A percentile compares a stretch with the other conserved stretches of the same genome.
Evolutionary conservation across 2,797 vertebrate species (phyloP).

Genomic region (Xerus rutilus): DNA sequence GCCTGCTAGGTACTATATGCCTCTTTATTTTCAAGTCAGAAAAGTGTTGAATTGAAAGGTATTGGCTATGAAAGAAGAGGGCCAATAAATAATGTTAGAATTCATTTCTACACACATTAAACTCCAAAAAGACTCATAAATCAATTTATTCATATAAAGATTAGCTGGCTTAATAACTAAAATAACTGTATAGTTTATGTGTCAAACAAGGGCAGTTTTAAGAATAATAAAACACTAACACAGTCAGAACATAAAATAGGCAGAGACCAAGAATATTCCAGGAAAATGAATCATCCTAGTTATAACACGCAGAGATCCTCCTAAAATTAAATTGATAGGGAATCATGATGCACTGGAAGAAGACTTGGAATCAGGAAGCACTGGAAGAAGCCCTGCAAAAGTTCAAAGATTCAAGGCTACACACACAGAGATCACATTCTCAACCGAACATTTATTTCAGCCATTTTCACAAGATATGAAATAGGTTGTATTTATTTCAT

Average conservation of each 20-base stretch:
- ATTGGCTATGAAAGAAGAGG: neutral
- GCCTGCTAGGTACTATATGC: neutral
- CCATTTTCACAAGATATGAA: neutral
- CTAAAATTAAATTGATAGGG: slow-evolving; percentile 33
- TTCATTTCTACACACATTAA: slow-evolving; percentile 35
- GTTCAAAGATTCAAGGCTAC: neutral
- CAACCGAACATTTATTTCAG: neutral
- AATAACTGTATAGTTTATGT: neutral
- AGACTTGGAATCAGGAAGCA: neutral
- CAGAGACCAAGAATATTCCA: neutral
- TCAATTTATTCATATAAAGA: slow-evolving; percentile 12
- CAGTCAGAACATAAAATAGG: neutral
- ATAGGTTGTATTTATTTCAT: neutral
- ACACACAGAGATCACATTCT: neutral
- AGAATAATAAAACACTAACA: slow-evolving; percentile 30
- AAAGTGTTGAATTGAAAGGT: neutral
- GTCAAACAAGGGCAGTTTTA: neutral
- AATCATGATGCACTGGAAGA: neutral
- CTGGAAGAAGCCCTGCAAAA: neutral
- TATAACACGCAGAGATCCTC: neutral
- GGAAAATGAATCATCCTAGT: neutral
- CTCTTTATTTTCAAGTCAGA: slow-evolving; percentile 42
- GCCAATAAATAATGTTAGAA: slow-evolving; percentile 13
- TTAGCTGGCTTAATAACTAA: neutral
- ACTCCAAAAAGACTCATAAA: neutral